These are phyloP conservation scores for Battus philenor DNA, from an alignment of 1,140 invertebrate genomes.

Conservation along the genomic window DNA sequence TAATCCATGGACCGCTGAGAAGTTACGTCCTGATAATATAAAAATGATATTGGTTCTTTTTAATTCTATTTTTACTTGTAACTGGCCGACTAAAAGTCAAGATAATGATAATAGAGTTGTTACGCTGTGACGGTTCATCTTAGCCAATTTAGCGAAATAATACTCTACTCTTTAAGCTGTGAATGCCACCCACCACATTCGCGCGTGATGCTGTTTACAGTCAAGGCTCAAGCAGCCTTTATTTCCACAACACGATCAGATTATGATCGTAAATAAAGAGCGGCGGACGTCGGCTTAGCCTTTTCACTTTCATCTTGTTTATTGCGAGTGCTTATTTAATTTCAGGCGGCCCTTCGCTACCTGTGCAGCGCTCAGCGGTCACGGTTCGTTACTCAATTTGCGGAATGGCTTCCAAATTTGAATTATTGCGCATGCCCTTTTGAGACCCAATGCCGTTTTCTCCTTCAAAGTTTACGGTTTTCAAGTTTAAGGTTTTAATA, in stretches of 20 bases:
- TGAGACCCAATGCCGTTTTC: slow-evolving; percentile 21
- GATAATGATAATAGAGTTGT: too few relatives aligned
- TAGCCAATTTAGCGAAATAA: too few relatives aligned
- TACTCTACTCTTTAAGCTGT: too few relatives aligned
- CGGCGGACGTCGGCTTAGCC: slow-evolving; percentile 9
- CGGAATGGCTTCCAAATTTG: slow-evolving; percentile 48
- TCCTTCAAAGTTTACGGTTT: slow-evolving; percentile 7
- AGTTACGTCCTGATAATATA: too few relatives aligned
- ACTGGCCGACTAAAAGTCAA: too few relatives aligned
- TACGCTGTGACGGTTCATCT: too few relatives aligned
- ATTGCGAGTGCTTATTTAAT: slow-evolving; percentile 12
- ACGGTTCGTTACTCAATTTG: slow-evolving; percentile 63
- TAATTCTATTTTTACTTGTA: too few relatives aligned
- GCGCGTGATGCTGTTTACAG: too few relatives aligned
- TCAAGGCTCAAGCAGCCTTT: background rate
- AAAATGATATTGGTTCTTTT: too few relatives aligned
- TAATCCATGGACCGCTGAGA: too few relatives aligned
- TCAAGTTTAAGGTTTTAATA: slow-evolving; percentile 4
- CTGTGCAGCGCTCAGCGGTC: slow-evolving; percentile 24
- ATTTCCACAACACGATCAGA: slow-evolving; percentile 4
- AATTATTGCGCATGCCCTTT: slow-evolving; percentile 43
- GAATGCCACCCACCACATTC: too few relatives aligned
- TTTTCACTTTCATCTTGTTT: slow-evolving; percentile 16
- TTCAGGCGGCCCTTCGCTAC: slow-evolving; percentile 22
- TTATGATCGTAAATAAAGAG: slow-evolving; percentile 12